Base-by-base conservation (phyloP, 2,888 invertebrate genomes). In the Aphodius granarius region DNA sequence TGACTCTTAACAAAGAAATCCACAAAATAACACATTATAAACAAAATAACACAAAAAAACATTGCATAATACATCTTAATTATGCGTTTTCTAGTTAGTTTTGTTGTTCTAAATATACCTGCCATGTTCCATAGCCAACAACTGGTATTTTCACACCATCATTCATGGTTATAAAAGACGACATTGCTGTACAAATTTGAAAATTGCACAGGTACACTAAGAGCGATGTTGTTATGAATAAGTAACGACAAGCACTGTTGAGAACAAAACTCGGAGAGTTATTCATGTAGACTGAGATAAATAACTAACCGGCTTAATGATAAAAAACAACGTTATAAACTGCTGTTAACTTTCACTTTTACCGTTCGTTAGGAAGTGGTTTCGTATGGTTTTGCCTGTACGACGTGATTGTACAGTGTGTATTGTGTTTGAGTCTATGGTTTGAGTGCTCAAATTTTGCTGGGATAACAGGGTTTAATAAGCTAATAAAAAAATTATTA, bases 81-180 rank as follows among this genome's bases (percentile, higher is more conserved):
- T 23, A 71, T 20, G 18, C 21, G 18, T 22, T 71, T 1, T 22
- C 5, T 23, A 43, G 5, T 17, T 19, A 66, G n/a, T n/a, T n/a
- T n/a, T n/a, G n/a, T n/a, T n/a, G n/a, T n/a, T n/a, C n/a, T n/a
- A 3, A 75, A 88, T 88, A 88, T 87, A 94, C 94, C 89, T 93
- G 92, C 94, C 94, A 95, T 75, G 94, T 94, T 75, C 95, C 95
- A 82, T 93, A 92, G 72, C 95, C 95, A 71, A 95, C 86, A 73
- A 90, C 88, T 5, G 94, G 94, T 90, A 94, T 92, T 76, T 88
- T 89, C 72, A 90, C 88, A 2, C 93, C 93, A 80, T 87, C 88
- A 22, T 71, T 21, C 9, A 74, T 17, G 18, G 71, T 74, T 65
- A 64, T 22, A 22, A 63, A 63, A 16, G 73, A n/a, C n/a, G 43